Evolutionary conservation across 2,888 invertebrate genomes (phyloP).

Genomic region (Unio pictorum): DNA sequence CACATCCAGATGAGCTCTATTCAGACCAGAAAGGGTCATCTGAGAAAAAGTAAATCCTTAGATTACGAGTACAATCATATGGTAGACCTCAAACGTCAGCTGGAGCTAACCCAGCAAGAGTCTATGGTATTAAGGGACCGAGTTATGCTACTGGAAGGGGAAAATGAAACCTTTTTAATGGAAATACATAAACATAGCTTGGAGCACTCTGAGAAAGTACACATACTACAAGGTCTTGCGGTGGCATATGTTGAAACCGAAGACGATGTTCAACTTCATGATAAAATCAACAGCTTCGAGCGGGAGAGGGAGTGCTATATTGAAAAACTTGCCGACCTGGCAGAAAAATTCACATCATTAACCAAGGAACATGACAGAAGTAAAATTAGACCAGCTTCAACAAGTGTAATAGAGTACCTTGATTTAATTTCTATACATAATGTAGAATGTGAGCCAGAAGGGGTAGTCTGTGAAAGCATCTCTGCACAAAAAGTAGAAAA

Average conservation of each 20-base stretch:
- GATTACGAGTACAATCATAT: slow-evolving; percentile 74
- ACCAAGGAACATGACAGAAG: slow-evolving; percentile 1
- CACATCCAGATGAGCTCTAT: slow-evolving; percentile 70
- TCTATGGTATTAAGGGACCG: slow-evolving; percentile 76
- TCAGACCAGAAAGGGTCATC: slow-evolving; percentile 22
- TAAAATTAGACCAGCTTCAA: too few relatives aligned
- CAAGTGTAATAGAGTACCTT: too few relatives aligned
- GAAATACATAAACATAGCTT: slow-evolving; percentile 28
- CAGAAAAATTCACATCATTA: slow-evolving; percentile 13
- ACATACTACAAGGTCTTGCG: slow-evolving; percentile 10
- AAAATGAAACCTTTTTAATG: slow-evolving; percentile 41
- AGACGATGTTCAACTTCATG: slow-evolving; percentile 14
- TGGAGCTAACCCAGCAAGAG: slow-evolving; percentile 82
- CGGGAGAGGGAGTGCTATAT: slow-evolving; percentile 2
- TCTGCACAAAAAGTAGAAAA: too few relatives aligned
- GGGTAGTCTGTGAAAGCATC: too few relatives aligned
- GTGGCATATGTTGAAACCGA: slow-evolving; percentile 24
- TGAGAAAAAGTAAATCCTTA: slow-evolving; percentile 68
- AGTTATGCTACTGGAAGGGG: slow-evolving; percentile 77
- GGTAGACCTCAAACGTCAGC: slow-evolving; percentile 81
- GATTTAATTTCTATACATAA: too few relatives aligned
- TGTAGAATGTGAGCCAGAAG: too few relatives aligned
- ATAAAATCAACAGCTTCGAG: slow-evolving; percentile 15
- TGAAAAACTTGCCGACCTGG: slow-evolving; percentile 15
- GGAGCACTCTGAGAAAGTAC: background rate